Base-by-base conservation (phyloP, 2,888 invertebrate species). In the Morpho deidamia region DNA sequence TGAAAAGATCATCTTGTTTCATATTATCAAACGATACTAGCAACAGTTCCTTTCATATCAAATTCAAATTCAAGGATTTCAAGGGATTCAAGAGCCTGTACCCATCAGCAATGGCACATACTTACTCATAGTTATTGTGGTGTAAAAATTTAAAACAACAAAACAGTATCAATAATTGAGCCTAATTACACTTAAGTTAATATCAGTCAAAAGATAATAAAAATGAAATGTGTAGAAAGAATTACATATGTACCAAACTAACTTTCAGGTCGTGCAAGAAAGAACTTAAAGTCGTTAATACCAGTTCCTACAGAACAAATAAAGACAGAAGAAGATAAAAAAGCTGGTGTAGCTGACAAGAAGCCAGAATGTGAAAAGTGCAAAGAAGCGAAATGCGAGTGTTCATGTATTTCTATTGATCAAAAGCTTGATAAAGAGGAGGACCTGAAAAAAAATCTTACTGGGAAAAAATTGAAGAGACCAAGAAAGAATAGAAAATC, bases 401-500 rank as follows among this genome's bases (percentile, higher is more conserved):
- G 23, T 23, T 80, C 76, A 9, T 84, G 84, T 60, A 56, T 53
- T 8, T 63, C 67, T 33, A 53, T 55, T 8, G 79, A 81, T 23
- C 69, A 68, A 14, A 83, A 83, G 47, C 71, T 72, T 37, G 82
- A 81, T n/a, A 79, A 81, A 51, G 66, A 63, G n/a, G 81, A 81
- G 8, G 85, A 85, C 55, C 55, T 70, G 7, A 86, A 83, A 64
- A 86, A 83, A 50, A 55, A 61, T 38, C 51, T 76, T 11, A 58
- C 72, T 7, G 76, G 70, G 0, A 76, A 78, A 59, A 84, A 79
- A 58, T 62, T 85, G 4, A 70, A 72, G 50, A 78, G 72, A 61
- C 84, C 88, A 7, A 70, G 75, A 58, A 86, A 88, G 67, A 90
- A 90, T 56, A 73, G 90, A 46, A 88, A 89, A 63, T 78, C 87